Conservation (phyloP, 2,113 vertebrate species). For the Casuarius casuarius region DNA sequence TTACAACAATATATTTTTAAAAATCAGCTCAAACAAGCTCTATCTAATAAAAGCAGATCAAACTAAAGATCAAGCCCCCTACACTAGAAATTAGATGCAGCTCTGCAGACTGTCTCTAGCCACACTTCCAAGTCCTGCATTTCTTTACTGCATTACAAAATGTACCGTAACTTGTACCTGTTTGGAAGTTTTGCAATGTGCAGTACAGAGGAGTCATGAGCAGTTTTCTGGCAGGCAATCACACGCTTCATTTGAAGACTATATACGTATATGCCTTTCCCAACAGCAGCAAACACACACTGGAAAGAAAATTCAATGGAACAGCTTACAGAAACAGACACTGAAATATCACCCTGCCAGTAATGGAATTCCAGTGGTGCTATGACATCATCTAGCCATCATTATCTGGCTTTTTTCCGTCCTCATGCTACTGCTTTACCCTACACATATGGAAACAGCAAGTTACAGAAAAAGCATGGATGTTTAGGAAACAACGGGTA, state of each 20-base stretch:
- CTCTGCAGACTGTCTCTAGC: not conserved
- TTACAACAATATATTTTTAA: not conserved
- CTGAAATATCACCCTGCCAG: not conserved
- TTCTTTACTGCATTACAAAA: slow-evolving; percentile 4
- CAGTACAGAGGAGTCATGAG: slow-evolving; percentile 93
- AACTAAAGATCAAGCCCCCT: not conserved
- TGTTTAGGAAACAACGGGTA: not conserved
- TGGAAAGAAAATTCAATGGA: slow-evolving; percentile 65
- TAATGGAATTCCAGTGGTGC: slow-evolving; percentile 42
- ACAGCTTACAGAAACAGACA: slow-evolving; percentile 55
- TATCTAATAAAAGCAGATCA: not conserved
- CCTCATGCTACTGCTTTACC: not conserved
- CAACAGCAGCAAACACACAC: slow-evolving; percentile 91
- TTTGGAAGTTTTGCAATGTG: slow-evolving; percentile 83
- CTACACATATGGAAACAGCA: not conserved
- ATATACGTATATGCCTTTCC: slow-evolving; percentile 93
- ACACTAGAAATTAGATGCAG: not conserved
- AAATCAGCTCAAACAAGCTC: not conserved
- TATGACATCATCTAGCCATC: not conserved
- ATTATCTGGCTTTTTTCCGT: not conserved
- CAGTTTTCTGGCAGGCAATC: slow-evolving; percentile 90
- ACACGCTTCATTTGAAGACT: slow-evolving; percentile 84
- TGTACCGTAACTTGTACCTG: slow-evolving; percentile 67
- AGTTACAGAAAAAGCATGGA: not conserved
- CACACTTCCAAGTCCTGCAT: not conserved